Evolutionary conservation across 2,113 vertebrate species (phyloP).

Genomic region (Laticauda laticaudata): DNA sequence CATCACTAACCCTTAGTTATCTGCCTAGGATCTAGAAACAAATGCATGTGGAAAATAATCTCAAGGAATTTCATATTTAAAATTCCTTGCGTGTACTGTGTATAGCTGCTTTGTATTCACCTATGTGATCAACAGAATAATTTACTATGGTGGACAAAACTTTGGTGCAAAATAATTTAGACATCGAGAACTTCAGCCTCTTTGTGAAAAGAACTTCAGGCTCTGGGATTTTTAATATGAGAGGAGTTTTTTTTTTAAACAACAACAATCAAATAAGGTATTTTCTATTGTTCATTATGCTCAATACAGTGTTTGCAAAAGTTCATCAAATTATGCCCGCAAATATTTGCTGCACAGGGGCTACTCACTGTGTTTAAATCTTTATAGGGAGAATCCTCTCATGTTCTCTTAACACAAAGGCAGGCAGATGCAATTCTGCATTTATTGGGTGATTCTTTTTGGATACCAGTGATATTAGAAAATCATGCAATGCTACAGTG

Average conservation of each 20-base stretch:
- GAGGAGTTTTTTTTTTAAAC: neutral
- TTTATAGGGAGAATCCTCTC: neutral
- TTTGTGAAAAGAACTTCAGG: neutral
- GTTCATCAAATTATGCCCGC: neutral
- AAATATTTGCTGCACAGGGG: neutral
- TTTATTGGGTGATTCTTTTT: neutral
- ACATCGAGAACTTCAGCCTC: neutral
- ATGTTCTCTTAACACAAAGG: neutral
- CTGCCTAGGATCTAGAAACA: neutral
- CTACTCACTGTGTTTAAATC: neutral
- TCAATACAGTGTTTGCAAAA: neutral
- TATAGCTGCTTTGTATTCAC: neutral
- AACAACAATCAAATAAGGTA: neutral
- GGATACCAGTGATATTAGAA: neutral
- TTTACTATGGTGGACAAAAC: neutral
- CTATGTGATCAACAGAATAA: neutral
- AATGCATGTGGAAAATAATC: neutral
- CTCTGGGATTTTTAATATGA: neutral
- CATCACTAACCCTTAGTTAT: neutral
- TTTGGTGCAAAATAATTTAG: neutral
- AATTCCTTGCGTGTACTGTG: neutral
- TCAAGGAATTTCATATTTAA: neutral
- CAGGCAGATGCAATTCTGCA: neutral
- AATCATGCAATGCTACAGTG: neutral
- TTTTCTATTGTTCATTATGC: neutral